These are phyloP conservation scores for Podotricha telesiphe DNA, from an alignment of 2,888 invertebrate species.

Conservation along the genomic window DNA sequence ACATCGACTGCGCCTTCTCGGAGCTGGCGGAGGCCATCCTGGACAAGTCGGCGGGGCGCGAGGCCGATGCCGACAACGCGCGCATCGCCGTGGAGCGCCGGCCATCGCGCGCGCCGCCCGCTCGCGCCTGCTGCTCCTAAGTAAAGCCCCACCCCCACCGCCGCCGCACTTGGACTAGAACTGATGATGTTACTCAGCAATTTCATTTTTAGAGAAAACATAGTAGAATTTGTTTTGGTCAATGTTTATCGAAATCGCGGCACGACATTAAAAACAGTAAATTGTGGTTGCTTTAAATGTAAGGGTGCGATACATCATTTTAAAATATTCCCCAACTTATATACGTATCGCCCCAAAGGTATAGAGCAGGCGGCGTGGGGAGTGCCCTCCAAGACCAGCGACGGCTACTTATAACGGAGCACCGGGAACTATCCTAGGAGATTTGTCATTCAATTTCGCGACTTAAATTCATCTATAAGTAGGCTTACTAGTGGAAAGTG, in stretches of 20 bases:
- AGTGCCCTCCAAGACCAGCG: not conserved
- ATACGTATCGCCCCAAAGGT: no score
- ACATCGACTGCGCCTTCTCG: constrained; percentile 97
- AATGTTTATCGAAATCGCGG: no score
- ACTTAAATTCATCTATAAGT: constrained; percentile 19
- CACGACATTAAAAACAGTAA: no score
- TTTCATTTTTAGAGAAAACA: no score
- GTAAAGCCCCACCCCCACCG: constrained; percentile 8
- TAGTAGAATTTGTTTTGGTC: no score
- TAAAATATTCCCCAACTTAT: no score
- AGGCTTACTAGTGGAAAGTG: constrained; percentile 17
- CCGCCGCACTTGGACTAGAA: not conserved
- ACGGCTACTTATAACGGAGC: constrained; percentile 11
- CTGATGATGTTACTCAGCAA: no score
- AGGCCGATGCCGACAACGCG: constrained; percentile 86
- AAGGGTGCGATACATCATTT: no score
- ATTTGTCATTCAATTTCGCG: constrained; percentile 8
- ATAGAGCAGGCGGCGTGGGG: no score
- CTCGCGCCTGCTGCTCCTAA: constrained; percentile 79
- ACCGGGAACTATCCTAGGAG: constrained; percentile 7
- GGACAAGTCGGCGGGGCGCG: constrained; percentile 94
- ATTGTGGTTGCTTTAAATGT: no score
- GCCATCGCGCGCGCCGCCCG: constrained; percentile 85
- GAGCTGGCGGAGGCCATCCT: constrained; percentile 97
- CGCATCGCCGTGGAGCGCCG: constrained; percentile 88